Evolutionary conservation across 2,113 vertebrate genomes (phyloP), one percentile per base, ranked within the genome.

Genomic region (Nesoenas mayeri): DNA sequence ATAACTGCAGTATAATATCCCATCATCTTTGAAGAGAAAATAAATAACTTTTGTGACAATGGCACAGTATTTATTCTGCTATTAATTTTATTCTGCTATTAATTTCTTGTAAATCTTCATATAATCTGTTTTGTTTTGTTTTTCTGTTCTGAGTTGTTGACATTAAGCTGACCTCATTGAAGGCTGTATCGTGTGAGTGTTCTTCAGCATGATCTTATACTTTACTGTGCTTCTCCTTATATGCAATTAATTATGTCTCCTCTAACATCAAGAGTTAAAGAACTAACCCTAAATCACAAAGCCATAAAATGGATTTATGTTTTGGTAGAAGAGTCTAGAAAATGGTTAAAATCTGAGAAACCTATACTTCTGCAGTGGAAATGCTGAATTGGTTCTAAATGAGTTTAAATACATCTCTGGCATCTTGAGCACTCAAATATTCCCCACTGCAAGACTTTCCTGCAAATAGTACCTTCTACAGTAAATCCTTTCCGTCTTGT

Each of bases 11-110:
- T 70, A 60, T 24, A 21, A 65, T 77, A 66, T 48, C 24, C 26
- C 17, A 29, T 77, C n/a, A 62, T 73, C 31, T 93, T 61, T 74
- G 56, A 91, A 85, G 40, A 87, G 29, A 44, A 10, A 60, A 48
- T 50, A 42, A 4, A 34, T 80, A 67, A 13, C 85, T 88, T 81
- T 85, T 66, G 6, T 80, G 85, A 67, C 36, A 85, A 57, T 9
- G 12, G 8, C 24, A 53, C 17, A 62, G 40, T 60, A 53, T 47
- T 71, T 86, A 84, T 78, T 85, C 66, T 89, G 32, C 8, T 53
- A n/a, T 91, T 91, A 48, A 79, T 80, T 92, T 62, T 86, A 84
- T 78, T 85, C 66, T 89, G 29, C 8, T 53, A n/a, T 89, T 89
- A 48, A 79, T 80, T 92, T 62, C 54, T 44, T 85, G 20, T 80